phyloP scores from a whole-genome alignment of 2,888 invertebrate species.

The Ypsolopha sequella region DNA sequence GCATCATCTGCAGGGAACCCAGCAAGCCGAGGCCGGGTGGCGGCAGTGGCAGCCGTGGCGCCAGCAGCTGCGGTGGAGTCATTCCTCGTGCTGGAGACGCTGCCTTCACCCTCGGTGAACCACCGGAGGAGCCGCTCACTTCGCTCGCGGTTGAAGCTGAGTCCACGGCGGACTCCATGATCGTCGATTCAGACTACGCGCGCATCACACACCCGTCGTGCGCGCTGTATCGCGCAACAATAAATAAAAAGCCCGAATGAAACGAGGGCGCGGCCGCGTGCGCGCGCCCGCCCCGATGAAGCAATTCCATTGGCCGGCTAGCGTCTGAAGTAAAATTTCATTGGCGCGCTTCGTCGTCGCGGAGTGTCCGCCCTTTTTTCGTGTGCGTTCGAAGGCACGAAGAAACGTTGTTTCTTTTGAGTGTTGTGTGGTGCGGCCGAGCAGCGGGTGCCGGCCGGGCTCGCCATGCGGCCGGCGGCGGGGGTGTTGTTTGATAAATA shows the following conservation, averaged over 20 bases:
- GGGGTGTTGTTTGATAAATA: slow-evolving; percentile 66
- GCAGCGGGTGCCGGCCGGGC: slow-evolving; percentile 30
- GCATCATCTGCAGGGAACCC: slow-evolving; percentile 84
- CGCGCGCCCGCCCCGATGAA: slow-evolving; percentile 58
- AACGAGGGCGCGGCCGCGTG: slow-evolving; percentile 67
- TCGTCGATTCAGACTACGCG: slow-evolving; percentile 44
- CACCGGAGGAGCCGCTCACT: slow-evolving; percentile 63
- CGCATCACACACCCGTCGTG: slow-evolving; percentile 74
- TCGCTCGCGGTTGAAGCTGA: slow-evolving; percentile 70
- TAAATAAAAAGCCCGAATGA: slow-evolving; percentile 77
- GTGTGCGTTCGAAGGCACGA: slow-evolving; percentile 60
- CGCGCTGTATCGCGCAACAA: slow-evolving; percentile 78
- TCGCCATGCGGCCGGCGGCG: slow-evolving; percentile 13
- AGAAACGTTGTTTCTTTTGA: slow-evolving; percentile 74
- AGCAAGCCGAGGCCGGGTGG: slow-evolving; percentile 87
- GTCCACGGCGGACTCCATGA: slow-evolving; percentile 72
- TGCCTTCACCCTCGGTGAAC: slow-evolving; percentile 64
- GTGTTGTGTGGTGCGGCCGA: slow-evolving; percentile 59
- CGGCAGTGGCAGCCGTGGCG: slow-evolving; percentile 84
- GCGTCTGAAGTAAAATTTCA: slow-evolving; percentile 29
- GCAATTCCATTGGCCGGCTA: slow-evolving; percentile 52
- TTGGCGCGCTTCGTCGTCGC: slow-evolving; percentile 45
- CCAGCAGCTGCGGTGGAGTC: slow-evolving; percentile 73
- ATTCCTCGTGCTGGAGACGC: slow-evolving; percentile 54
- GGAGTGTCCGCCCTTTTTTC: slow-evolving; percentile 66